A percentile compares a stretch with the other conserved stretches of the same genome.
Conservation (phyloP, 2,797 vertebrate genomes). For the Rhadinocentrus ornatus region DNA sequence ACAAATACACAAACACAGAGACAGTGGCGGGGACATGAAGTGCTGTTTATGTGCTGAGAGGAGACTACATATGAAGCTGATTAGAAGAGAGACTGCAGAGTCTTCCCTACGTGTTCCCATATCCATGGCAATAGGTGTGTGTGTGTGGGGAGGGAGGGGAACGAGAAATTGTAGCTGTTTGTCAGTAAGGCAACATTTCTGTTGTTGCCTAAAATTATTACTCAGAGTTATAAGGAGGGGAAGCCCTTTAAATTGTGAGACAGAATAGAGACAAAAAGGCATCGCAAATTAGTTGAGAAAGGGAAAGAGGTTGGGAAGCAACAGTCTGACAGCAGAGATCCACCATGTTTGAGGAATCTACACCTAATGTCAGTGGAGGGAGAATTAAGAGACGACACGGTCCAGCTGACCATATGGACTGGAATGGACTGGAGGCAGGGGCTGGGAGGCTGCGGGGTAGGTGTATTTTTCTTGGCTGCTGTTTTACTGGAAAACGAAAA, state of each 20-base stretch:
- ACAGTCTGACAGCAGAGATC: slow-evolving; percentile 45
- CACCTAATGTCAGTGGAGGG: slow-evolving; percentile 41
- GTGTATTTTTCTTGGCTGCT: slow-evolving; percentile 61
- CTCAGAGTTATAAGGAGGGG: slow-evolving; percentile 50
- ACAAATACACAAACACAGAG: slow-evolving; percentile 47
- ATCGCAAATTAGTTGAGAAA: slow-evolving; percentile 57
- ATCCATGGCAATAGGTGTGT: slow-evolving; percentile 65
- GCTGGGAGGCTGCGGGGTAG: slow-evolving; percentile 12
- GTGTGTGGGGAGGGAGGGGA: background rate
- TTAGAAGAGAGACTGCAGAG: slow-evolving; percentile 71
- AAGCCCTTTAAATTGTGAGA: slow-evolving; percentile 53
- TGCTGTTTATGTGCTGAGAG: slow-evolving; percentile 56
- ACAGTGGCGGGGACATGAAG: slow-evolving; percentile 37
- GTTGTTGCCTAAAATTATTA: slow-evolving; percentile 54
- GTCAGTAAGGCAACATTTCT: slow-evolving; percentile 52
- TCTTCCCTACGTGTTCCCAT: slow-evolving; percentile 72
- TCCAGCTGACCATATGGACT: slow-evolving; percentile 42
- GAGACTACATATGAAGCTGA: slow-evolving; percentile 79
- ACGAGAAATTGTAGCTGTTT: slow-evolving; percentile 43
- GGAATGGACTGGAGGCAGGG: background rate
- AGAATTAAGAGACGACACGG: slow-evolving; percentile 38
- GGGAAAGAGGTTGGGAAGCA: slow-evolving; percentile 34
- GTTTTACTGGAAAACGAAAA: slow-evolving; percentile 43
- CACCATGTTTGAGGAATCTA: slow-evolving; percentile 38
- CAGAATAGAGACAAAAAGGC: slow-evolving; percentile 50